phyloP scores from a whole-genome alignment of 2,797 vertebrate genomes.

The Euthynnus affinis region DNA sequence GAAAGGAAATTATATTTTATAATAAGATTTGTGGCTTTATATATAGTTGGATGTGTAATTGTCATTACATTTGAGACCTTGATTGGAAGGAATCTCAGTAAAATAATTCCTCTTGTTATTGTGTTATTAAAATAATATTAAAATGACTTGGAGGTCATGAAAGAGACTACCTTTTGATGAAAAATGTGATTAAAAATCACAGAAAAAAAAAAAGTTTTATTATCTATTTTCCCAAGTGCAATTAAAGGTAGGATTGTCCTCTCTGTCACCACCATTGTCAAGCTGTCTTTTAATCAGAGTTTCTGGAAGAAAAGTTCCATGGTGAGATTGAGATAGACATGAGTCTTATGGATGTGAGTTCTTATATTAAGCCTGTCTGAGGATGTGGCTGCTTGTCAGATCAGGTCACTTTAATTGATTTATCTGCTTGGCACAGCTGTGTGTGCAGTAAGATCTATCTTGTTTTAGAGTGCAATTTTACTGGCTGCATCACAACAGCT shows the following conservation, averaged over 20 bases:
- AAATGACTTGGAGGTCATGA: conserved; percentile 31
- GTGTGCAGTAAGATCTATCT: conserved; percentile 80
- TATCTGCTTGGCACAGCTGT: conserved; percentile 81
- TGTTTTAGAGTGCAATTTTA: conserved; percentile 88
- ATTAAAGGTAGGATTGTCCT: conserved; percentile 45
- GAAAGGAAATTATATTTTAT: conserved; percentile 9
- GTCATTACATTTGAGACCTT: background rate
- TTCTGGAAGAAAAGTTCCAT: conserved; percentile 38
- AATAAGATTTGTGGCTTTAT: background rate
- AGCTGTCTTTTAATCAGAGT: conserved; percentile 49
- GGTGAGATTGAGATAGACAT: conserved; percentile 48
- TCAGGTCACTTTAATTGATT: conserved; percentile 87
- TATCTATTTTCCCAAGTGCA: conserved; percentile 33
- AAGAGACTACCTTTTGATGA: conserved; percentile 28
- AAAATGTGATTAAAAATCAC: conserved; percentile 44
- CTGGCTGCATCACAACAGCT: conserved; percentile 80
- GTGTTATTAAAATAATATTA: conserved; percentile 26
- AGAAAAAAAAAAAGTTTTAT: conserved; percentile 40
- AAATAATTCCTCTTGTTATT: background rate
- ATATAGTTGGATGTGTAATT: conserved; percentile 1
- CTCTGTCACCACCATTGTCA: conserved; percentile 41
- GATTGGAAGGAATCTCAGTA: background rate
- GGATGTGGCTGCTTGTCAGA: conserved; percentile 80
- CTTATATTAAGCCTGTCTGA: conserved; percentile 74
- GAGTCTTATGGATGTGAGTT: conserved; percentile 59